phyloP scores from a whole-genome alignment of 2,888 invertebrate species.

The Lathronympha strigana region DNA sequence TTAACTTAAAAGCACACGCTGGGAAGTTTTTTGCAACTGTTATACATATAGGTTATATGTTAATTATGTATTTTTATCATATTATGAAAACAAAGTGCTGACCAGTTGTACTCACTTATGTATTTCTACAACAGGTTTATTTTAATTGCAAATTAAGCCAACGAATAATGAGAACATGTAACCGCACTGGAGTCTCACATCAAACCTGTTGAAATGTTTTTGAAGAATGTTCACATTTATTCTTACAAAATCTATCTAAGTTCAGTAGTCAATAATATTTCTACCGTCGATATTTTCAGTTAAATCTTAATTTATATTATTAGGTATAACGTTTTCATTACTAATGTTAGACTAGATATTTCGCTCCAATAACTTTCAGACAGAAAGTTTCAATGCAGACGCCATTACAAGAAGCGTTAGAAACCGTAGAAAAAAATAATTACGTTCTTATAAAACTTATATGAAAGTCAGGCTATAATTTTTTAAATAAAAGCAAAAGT shows the following conservation, averaged over 20 bases:
- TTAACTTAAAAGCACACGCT: background rate
- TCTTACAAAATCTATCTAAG: too few relatives aligned
- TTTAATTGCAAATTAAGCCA: too few relatives aligned
- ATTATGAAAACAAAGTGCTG: too few relatives aligned
- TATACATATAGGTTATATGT: background rate
- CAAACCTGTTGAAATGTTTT: too few relatives aligned
- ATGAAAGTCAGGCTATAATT: conserved; percentile 13
- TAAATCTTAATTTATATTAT: background rate
- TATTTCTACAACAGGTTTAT: too few relatives aligned
- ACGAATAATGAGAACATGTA: too few relatives aligned
- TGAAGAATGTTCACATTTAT: too few relatives aligned
- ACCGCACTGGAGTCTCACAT: too few relatives aligned
- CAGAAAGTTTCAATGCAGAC: background rate
- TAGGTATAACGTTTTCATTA: too few relatives aligned
- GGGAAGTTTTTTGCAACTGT: background rate
- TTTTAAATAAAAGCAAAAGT: conserved; percentile 60
- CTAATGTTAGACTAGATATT: conserved; percentile 3
- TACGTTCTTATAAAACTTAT: background rate
- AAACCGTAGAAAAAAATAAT: background rate
- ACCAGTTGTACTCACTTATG: too few relatives aligned
- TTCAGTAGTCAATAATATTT: too few relatives aligned
- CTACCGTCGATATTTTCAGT: background rate
- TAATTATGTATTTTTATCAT: too few relatives aligned
- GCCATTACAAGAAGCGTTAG: background rate
- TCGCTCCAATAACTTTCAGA: conserved; percentile 2